Evolutionary conservation across 2,888 invertebrate genomes (phyloP).

Genomic region (Quadroppia sp.): DNA sequence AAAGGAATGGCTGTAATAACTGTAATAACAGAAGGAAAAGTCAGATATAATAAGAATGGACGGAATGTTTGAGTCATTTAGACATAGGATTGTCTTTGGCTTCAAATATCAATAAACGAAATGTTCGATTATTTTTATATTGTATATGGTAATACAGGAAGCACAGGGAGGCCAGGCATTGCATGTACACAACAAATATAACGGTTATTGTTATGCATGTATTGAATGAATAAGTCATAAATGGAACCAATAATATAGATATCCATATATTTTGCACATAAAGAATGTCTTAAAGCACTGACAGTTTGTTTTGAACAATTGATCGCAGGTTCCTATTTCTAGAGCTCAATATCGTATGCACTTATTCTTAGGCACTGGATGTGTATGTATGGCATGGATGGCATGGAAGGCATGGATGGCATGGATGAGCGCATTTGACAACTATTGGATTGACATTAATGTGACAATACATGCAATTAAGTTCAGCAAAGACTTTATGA

Average conservation of each 20-base stretch:
- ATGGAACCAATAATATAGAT: background rate
- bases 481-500: constrained; percentile 3
- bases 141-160: too few species aligned
- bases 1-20: background rate
- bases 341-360: background rate
- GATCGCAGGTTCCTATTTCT: constrained; percentile 2
- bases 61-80: constrained; percentile 5
- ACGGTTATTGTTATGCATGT: constrained; percentile 3
- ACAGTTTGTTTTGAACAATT: constrained; percentile 3
- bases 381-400: too few species aligned
- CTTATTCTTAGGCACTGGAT: background rate
- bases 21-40: background rate
- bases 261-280: background rate
- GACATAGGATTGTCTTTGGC: background rate
- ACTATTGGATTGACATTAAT: constrained; percentile 17
- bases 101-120: background rate
- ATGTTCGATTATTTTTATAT: background rate
- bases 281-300: background rate
- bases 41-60: background rate
- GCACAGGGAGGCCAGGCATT: too few species aligned
- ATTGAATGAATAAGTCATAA: constrained; percentile 16
- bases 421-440: constrained; percentile 10
- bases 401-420: too few species aligned
- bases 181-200: background rate
- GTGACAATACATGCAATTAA: constrained; percentile 13